phyloP scores from a whole-genome alignment of 2,797 vertebrate genomes.

The Hippoglossus hippoglossus region DNA sequence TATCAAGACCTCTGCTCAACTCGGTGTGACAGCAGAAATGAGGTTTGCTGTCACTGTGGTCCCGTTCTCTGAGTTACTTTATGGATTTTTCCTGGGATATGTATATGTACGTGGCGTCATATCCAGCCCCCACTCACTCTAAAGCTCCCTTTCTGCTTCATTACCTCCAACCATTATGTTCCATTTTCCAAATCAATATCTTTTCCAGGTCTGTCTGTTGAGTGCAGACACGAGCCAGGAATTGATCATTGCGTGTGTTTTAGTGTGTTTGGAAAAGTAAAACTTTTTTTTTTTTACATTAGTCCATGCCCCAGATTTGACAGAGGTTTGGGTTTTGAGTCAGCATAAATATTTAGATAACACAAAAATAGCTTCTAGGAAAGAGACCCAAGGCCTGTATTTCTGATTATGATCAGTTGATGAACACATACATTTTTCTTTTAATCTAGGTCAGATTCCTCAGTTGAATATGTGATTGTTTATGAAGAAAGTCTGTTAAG shows the following conservation, averaged over 20 bases:
- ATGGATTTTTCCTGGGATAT: constrained; percentile 68
- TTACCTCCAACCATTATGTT: constrained; percentile 68
- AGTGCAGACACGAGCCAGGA: neutral
- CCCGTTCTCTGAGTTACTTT: constrained; percentile 57
- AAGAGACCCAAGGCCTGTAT: constrained; percentile 1
- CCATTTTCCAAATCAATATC: constrained; percentile 72
- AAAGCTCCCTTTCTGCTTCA: constrained; percentile 58
- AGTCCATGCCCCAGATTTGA: constrained; percentile 7
- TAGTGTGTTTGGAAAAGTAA: neutral
- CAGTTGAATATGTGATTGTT: neutral
- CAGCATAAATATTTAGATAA: constrained; percentile 18
- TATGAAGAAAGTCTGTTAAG: neutral
- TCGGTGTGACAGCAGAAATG: constrained; percentile 41
- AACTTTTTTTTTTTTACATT: constrained; percentile 2
- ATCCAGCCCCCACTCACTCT: constrained; percentile 25
- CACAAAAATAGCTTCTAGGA: neutral
- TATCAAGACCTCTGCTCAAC: constrained; percentile 48
- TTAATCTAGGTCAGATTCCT: constrained; percentile 28
- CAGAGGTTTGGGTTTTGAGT: constrained; percentile 6
- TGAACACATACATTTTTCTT: neutral
- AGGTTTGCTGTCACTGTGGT: constrained; percentile 36
- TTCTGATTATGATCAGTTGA: constrained; percentile 20
- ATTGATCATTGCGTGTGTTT: neutral
- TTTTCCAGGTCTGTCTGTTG: constrained; percentile 40
- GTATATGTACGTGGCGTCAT: constrained; percentile 51